A percentile compares a stretch with the other conserved stretches of the same genome.
Conservation (phyloP, 2,888 invertebrate species). For the Caenorhabditis wallacei region DNA sequence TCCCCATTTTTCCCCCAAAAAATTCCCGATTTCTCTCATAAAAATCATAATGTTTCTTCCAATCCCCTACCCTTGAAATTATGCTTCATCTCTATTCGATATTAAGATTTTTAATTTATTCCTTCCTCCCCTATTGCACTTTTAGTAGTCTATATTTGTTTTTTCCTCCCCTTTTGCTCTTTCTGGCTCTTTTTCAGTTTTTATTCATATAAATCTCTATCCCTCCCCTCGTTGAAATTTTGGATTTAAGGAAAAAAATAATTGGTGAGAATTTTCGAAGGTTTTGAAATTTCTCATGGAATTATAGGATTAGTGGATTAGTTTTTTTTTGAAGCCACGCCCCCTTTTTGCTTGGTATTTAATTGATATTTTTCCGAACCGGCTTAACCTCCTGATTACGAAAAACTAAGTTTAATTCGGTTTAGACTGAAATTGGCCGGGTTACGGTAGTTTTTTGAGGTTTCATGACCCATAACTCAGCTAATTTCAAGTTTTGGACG, state of each 20-base stretch:
- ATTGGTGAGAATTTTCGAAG: no score
- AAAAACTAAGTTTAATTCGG: no score
- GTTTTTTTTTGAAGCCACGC: no score
- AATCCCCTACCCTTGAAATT: not conserved
- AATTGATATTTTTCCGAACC: no score
- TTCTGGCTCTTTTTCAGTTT: not conserved
- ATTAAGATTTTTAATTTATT: slow-evolving; percentile 10
- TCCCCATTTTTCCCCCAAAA: slow-evolving; percentile 4
- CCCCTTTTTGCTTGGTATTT: no score
- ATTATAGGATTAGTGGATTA: no score
- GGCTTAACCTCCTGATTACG: no score
- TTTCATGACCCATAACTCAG: no score
- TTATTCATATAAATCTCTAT: not conserved
- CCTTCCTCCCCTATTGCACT: slow-evolving; percentile 16
- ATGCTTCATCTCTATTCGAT: not conserved
- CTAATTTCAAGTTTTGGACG: not conserved
- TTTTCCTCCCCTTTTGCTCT: not conserved
- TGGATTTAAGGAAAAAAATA: no score
- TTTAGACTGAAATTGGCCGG: no score
- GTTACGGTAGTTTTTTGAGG: not conserved
- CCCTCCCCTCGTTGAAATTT: no score
- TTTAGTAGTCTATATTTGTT: slow-evolving; percentile 8
- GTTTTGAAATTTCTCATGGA: no score
- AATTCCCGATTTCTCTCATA: not conserved
- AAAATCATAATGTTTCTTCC: slow-evolving; percentile 18